Conservation (phyloP, 2,113 vertebrate species). For the Turnix velox region DNA sequence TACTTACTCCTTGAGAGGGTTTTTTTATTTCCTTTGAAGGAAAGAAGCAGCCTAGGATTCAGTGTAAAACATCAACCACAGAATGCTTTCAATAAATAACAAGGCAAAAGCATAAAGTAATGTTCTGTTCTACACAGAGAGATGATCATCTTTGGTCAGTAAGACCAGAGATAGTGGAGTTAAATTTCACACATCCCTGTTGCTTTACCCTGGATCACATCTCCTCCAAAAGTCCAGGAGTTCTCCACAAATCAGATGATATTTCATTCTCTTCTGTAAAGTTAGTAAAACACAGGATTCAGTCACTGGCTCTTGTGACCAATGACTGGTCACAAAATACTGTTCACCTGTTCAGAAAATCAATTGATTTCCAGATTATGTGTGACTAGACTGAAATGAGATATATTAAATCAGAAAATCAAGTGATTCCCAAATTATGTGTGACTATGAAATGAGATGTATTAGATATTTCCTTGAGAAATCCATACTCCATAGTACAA, state of each 20-base stretch:
- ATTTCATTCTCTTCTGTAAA: neutral
- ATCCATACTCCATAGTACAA: neutral
- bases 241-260: neutral
- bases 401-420: neutral
- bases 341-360: neutral
- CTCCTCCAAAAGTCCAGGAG: neutral
- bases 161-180: neutral
- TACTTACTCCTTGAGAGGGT: neutral
- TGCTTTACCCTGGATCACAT: neutral
- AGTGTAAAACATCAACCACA: neutral
- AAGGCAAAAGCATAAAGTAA: neutral
- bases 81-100: neutral
- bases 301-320: neutral
- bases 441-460: neutral
- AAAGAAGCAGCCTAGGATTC: neutral
- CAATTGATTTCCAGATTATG: neutral
- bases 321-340: too few relatives aligned
- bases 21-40: neutral
- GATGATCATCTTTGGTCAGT: neutral
- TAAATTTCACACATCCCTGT: neutral
- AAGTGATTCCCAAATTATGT: neutral
- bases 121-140: neutral
- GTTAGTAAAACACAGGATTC: neutral
- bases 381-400: neutral
- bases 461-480: neutral